Percentiles rank a stretch among this genome's conserved stretches.
Conservation (phyloP, 2,888 invertebrate genomes). For the Drosophila hamatofila region DNA sequence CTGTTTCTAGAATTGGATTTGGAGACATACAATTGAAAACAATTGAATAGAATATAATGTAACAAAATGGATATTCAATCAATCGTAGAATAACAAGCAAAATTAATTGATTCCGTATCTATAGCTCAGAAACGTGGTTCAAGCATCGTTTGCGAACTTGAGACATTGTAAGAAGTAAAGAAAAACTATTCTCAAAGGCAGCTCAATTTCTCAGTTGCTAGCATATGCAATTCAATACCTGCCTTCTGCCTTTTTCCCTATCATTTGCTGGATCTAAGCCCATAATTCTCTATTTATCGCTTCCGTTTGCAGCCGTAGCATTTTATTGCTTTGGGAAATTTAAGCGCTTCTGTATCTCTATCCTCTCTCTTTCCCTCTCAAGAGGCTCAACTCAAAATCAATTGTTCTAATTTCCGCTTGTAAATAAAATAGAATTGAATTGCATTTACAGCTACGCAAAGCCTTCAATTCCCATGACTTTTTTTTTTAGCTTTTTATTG, state of each 20-base stretch:
- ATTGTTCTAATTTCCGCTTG: constrained; percentile 62
- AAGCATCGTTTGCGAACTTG: neutral
- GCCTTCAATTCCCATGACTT: constrained; percentile 51
- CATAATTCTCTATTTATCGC: constrained; percentile 31
- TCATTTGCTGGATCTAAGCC: constrained; percentile 1
- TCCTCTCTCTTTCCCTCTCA: neutral
- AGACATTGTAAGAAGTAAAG: neutral
- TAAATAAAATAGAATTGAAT: constrained; percentile 27
- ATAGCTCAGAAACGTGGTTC: no score
- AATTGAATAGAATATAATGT: no score
- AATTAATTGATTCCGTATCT: no score
- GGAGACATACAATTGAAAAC: no score
- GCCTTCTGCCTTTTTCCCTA: neutral
- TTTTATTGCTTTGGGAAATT: constrained; percentile 38
- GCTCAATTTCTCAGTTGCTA: neutral
- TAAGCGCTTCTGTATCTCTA: neutral
- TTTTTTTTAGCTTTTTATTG: neutral
- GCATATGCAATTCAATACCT: neutral
- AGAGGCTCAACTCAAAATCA: constrained; percentile 6
- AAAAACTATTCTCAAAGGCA: neutral
- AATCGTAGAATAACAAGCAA: no score
- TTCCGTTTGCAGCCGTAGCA: constrained; percentile 36
- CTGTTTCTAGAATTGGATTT: no score
- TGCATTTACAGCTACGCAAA: neutral
- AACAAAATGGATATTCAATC: no score